phyloP scores from a whole-genome alignment of 2,113 vertebrate species.

The Corythoichthys haematopterus region DNA sequence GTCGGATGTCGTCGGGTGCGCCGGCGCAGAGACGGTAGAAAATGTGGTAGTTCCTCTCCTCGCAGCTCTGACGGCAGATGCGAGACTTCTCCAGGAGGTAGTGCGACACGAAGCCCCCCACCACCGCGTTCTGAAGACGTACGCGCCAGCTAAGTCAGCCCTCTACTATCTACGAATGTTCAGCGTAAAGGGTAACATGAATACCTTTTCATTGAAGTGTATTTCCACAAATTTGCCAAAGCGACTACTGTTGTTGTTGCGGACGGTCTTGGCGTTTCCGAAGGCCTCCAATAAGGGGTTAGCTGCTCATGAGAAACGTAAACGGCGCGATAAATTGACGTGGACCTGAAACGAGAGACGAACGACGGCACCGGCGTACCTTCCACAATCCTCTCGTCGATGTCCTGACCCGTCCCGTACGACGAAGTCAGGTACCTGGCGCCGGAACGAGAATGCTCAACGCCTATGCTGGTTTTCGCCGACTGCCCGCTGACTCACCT shows the following conservation, averaged over 20 bases:
- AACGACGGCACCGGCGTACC: slow-evolving; percentile 62
- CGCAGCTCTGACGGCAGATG: slow-evolving; percentile 90
- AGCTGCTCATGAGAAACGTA: slow-evolving; percentile 65
- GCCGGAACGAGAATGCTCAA: neutral
- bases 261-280: slow-evolving; percentile 95
- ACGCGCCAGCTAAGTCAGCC: neutral
- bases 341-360: neutral
- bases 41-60: slow-evolving; percentile 98
- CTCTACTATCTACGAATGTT: too few relatives aligned
- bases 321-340: neutral
- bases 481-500: slow-evolving; percentile 65
- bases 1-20: slow-evolving; percentile 87
- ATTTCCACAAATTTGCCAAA: slow-evolving; percentile 99
- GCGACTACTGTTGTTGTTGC: slow-evolving; percentile 98
- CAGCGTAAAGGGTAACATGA: neutral
- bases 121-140: slow-evolving; percentile 80
- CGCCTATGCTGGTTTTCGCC: neutral
- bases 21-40: slow-evolving; percentile 96
- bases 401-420: slow-evolving; percentile 94
- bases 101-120: slow-evolving; percentile 96
- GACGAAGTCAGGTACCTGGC: slow-evolving; percentile 89
- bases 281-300: slow-evolving; percentile 94
- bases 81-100: slow-evolving; percentile 98
- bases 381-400: slow-evolving; percentile 96
- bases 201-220: slow-evolving; percentile 95